Conservation (phyloP, 2,113 vertebrate genomes). For the Sinosuthora webbiana region DNA sequence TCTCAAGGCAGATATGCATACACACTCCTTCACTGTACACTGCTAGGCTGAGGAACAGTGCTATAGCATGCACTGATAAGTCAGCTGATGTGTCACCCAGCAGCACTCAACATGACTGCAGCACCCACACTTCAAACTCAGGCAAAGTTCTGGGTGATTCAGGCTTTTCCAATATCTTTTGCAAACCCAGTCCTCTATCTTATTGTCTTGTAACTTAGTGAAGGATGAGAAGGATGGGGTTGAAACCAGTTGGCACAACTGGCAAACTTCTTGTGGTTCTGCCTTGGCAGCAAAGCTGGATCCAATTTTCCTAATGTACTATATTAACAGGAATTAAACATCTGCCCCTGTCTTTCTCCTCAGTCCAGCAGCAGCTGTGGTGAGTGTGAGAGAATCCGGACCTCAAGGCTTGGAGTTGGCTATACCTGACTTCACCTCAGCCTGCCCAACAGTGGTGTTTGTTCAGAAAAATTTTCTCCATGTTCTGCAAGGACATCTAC, state of each 20-base stretch:
- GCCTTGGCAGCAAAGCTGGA: not conserved
- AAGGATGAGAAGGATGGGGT: not conserved
- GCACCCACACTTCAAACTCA: not conserved
- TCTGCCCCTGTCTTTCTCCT: not conserved
- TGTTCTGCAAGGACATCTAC: not conserved
- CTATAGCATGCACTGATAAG: fast-evolving
- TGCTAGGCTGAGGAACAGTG: not conserved
- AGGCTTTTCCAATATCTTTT: not conserved
- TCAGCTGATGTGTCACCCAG: not conserved
- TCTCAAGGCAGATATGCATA: not conserved
- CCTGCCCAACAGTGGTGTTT: not conserved
- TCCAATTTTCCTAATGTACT: not conserved
- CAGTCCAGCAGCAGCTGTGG: not conserved
- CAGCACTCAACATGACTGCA: not conserved
- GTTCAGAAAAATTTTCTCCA: not conserved
- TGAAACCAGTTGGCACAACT: not conserved
- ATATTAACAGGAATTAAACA: not conserved
- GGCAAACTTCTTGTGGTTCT: not conserved
- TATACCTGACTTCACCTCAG: not conserved
- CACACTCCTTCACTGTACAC: not conserved
- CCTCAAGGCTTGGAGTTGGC: not conserved
- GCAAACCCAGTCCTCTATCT: not conserved
- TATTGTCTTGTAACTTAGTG: not conserved
- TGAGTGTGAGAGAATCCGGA: not conserved
- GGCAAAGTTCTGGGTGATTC: not conserved